These are phyloP conservation scores for Trilocha varians DNA, from an alignment of 2,888 invertebrate genomes.

Conservation along the genomic window DNA sequence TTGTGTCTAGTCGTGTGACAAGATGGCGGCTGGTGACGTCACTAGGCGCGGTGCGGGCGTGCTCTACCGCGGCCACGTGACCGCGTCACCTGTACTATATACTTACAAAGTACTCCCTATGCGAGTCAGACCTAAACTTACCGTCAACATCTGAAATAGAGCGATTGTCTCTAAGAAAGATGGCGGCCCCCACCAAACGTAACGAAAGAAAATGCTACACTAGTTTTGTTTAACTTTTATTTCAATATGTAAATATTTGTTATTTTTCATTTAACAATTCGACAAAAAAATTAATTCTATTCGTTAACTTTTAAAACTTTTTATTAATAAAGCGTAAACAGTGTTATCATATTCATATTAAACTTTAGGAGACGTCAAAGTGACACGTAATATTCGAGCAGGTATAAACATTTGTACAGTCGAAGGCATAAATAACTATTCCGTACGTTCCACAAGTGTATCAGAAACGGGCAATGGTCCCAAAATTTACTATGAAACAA, in stretches of 20 bases:
- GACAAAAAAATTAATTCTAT: constrained; percentile 5
- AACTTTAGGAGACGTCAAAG: constrained; percentile 43
- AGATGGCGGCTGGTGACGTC: constrained; percentile 54
- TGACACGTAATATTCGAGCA: not conserved
- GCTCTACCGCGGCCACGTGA: constrained; percentile 33
- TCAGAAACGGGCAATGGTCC: constrained; percentile 57
- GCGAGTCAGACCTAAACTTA: constrained; percentile 63
- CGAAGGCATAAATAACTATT: not conserved
- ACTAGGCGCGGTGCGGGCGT: constrained; percentile 23
- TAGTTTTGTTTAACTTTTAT: constrained; percentile 59
- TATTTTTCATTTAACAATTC: constrained; percentile 16
- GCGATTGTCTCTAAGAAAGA: constrained; percentile 55
- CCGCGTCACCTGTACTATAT: constrained; percentile 26
- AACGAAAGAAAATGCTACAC: constrained; percentile 62
- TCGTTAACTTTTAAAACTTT: constrained; percentile 30
- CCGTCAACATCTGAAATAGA: constrained; percentile 74
- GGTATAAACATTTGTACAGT: not conserved
- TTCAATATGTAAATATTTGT: constrained; percentile 51
- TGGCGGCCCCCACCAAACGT: constrained; percentile 57
- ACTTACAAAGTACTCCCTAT: constrained; percentile 47
- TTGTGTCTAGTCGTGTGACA: constrained; percentile 37
- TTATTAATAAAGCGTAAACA: constrained; percentile 35
- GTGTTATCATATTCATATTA: constrained; percentile 53
- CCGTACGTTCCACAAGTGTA: constrained; percentile 26
- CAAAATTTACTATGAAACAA: constrained; percentile 69